Base-by-base conservation (phyloP, 1,140 invertebrate species). In the Leucophenga varia region DNA sequence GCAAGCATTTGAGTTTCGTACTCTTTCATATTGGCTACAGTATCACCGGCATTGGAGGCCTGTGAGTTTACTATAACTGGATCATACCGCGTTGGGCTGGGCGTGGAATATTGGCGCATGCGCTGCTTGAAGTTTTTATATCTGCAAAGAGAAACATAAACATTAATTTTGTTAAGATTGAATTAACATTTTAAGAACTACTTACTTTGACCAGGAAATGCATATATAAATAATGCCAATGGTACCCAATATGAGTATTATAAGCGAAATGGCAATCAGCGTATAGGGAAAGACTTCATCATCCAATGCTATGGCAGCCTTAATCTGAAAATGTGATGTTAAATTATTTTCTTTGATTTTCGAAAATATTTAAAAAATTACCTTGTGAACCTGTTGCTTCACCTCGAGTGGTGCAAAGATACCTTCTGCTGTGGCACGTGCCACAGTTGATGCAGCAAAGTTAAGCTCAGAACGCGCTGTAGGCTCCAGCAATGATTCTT, bases 211-310 rank as follows among this genome's bases (percentile, higher is more conserved):
- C 91, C 92, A 95, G 1, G 91, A 91, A 32, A 93, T 84, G 67
- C 93, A 93, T 21, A 95, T 92, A 65, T 95, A 93, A 20, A 93
- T 85, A 28, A 94, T 94, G 10, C 90, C 91, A 42, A 88, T 86
- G 12, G 89, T 80, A 2, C 90, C 90, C 16, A 94, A 80, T 3
- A 95, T 80, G 13, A 95, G 82, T 43, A 96, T 94, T 13, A 95
- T 82, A 28, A 85, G 86, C 1, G 91, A 92, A 14, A 95, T 85
- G 16, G 90, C 84, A 39, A 96, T 89, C 5, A 95, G 78, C 5
- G 90, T 91, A 41, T 91, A 90, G 7, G 91, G 91, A 59, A 93
- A 89, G 3, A 90, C 87, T 48, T 83, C 83, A 44, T 83, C 80
- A 6, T 84, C 79, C 7, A 85, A 77, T 16, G 84, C 83, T 2